Conservation (phyloP, 2,888 invertebrate genomes). For the Dilophus febrilis region DNA sequence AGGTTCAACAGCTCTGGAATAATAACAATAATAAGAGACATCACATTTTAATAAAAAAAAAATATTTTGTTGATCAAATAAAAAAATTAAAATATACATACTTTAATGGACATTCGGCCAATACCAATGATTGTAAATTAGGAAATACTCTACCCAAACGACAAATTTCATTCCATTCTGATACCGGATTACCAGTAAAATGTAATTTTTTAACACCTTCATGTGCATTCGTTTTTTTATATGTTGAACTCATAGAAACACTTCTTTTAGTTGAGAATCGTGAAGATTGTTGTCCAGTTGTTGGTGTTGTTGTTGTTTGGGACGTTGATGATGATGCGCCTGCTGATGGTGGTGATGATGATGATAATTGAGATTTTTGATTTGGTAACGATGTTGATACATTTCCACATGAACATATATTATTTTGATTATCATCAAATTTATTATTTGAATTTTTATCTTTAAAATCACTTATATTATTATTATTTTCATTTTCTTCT, state of each 20-base stretch:
- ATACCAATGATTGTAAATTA: slow-evolving; percentile 62
- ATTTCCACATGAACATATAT: slow-evolving; percentile 6
- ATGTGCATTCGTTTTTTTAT: slow-evolving; percentile 34
- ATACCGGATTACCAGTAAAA: slow-evolving; percentile 76
- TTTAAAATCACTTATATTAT: slow-evolving; percentile 2
- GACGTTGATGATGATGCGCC: background rate
- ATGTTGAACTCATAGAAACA: slow-evolving; percentile 12
- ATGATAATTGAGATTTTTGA: background rate
- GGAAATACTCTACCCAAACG: slow-evolving; percentile 78
- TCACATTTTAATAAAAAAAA: background rate
- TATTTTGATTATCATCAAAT: slow-evolving; percentile 8
- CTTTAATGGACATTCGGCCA: slow-evolving; percentile 72
- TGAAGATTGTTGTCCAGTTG: too few relatives aligned
- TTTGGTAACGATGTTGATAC: background rate
- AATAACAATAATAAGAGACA: too few relatives aligned
- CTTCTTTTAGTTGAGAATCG: too few relatives aligned
- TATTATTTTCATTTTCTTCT: slow-evolving; percentile 5
- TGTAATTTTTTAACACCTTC: slow-evolving; percentile 59
- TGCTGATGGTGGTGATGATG: background rate
- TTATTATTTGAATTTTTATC: slow-evolving; percentile 2
- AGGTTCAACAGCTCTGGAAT: slow-evolving; percentile 13
- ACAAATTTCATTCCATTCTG: slow-evolving; percentile 65
- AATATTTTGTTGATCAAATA: slow-evolving; percentile 7
- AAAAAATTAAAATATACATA: slow-evolving; percentile 6
- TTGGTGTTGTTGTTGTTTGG: background rate